Percentiles rank a stretch among this genome's conserved stretches.
Evolutionary conservation across 2,888 invertebrate genomes (phyloP).

Genomic region (Ormia ochracea): DNA sequence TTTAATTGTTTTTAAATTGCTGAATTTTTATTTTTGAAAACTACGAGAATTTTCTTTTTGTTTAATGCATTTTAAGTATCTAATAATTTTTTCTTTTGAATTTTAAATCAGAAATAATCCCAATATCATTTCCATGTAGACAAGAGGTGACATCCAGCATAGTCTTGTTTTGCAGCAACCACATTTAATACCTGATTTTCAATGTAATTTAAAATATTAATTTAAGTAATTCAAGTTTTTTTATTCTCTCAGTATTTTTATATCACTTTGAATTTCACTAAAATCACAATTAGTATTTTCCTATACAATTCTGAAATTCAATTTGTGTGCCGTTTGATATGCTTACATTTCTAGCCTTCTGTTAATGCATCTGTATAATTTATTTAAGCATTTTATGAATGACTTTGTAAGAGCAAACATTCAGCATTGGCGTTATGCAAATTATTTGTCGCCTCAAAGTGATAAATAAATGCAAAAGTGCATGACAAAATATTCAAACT

Average conservation of each 20-base stretch:
- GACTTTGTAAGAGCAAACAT: slow-evolving; percentile 23
- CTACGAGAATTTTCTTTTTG: too few relatives aligned
- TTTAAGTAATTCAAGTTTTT: slow-evolving; percentile 15
- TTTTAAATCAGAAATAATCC: neutral
- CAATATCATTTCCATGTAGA: neutral
- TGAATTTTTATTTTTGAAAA: too few relatives aligned
- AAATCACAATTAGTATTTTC: slow-evolving; percentile 36
- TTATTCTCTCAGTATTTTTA: neutral
- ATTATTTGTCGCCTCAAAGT: slow-evolving; percentile 39
- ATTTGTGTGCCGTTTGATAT: neutral
- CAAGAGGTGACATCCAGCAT: neutral
- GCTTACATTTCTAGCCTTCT: neutral
- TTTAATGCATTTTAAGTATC: too few relatives aligned
- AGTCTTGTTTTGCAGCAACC: neutral
- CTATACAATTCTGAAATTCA: too few relatives aligned
- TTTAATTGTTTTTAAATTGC: too few relatives aligned
- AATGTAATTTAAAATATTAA: too few relatives aligned
- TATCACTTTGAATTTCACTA: slow-evolving; percentile 16
- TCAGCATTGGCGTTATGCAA: slow-evolving; percentile 28
- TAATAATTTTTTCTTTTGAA: neutral
- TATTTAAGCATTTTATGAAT: slow-evolving; percentile 32
- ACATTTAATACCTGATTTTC: neutral
- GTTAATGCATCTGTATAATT: slow-evolving; percentile 6
- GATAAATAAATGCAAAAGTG: slow-evolving; percentile 37
- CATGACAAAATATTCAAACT: slow-evolving; percentile 32